Percentiles rank a stretch among this genome's conserved stretches.
Evolutionary conservation across 2,113 vertebrate genomes (phyloP).

Genomic region (Bufo gargarizans): DNA sequence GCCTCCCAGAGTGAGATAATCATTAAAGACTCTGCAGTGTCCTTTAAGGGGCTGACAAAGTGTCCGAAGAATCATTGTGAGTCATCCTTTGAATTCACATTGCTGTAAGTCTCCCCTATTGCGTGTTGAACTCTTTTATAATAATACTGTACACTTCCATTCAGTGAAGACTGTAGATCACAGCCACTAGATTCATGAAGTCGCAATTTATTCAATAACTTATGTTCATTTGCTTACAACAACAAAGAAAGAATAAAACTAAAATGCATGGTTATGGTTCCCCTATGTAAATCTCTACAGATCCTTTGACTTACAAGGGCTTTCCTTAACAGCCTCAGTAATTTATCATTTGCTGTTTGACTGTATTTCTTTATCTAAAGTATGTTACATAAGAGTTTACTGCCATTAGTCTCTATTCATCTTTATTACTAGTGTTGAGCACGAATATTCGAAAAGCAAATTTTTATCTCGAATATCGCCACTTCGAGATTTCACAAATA

Average conservation of each 20-base stretch:
- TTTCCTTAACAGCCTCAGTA: neutral
- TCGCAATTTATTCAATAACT: too few species aligned
- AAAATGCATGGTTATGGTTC: neutral
- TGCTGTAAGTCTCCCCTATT: neutral
- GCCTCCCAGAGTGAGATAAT: neutral
- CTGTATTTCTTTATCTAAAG: conserved; percentile 30
- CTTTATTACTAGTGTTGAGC: neutral
- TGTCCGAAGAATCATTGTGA: neutral
- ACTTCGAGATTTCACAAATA: too few species aligned
- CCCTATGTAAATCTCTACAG: neutral
- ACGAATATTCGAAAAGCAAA: too few species aligned
- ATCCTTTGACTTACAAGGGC: neutral
- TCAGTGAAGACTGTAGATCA: too few species aligned
- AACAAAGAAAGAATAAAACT: neutral
- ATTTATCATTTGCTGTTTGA: neutral
- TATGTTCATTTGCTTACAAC: neutral
- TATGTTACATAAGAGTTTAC: neutral
- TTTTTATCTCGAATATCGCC: too few species aligned
- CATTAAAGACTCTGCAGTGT: neutral
- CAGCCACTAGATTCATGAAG: too few species aligned
- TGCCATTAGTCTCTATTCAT: conserved; percentile 1
- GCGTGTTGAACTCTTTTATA: too few species aligned
- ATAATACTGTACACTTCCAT: too few species aligned
- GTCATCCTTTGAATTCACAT: neutral
- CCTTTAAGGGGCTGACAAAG: neutral